A percentile compares a stretch with the other conserved stretches of the same genome.
Conservation (phyloP, 2,888 invertebrate species). For the Asteroscopus sphinx region DNA sequence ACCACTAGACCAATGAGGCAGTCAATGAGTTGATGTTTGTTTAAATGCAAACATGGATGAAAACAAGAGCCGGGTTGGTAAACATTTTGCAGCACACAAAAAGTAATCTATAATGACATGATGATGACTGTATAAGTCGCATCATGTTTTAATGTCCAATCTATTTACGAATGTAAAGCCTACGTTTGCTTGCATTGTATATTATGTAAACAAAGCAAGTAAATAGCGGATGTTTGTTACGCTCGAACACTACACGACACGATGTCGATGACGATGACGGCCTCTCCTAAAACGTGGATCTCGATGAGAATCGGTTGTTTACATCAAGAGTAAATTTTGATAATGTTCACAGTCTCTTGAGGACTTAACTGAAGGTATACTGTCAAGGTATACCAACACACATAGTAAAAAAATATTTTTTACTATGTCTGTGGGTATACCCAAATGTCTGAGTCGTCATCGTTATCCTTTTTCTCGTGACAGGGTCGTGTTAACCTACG, state of each 20-base stretch:
- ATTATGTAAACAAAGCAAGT: slow-evolving; percentile 41
- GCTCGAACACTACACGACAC: slow-evolving; percentile 9
- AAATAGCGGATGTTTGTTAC: slow-evolving; percentile 49
- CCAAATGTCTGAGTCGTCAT: neutral
- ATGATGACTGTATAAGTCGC: slow-evolving; percentile 30
- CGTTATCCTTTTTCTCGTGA: neutral
- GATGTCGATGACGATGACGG: too few species aligned
- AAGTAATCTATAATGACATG: slow-evolving; percentile 29
- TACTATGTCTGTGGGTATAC: too few species aligned
- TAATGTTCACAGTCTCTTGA: neutral
- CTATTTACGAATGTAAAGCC: slow-evolving; percentile 20
- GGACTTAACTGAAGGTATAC: neutral
- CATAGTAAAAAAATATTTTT: too few species aligned
- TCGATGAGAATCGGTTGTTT: slow-evolving; percentile 14
- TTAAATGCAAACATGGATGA: slow-evolving; percentile 31
- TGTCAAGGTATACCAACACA: too few species aligned
- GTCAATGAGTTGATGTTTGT: too few species aligned
- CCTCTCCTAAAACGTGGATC: slow-evolving; percentile 21
- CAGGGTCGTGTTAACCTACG: neutral
- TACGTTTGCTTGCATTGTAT: slow-evolving; percentile 12
- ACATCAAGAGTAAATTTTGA: slow-evolving; percentile 10
- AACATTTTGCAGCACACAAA: slow-evolving; percentile 37
- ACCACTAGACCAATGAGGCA: too few species aligned
- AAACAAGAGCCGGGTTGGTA: slow-evolving; percentile 20
- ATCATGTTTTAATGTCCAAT: slow-evolving; percentile 28